Evolutionary conservation across 2,797 vertebrate species (phyloP), one percentile per base, ranked within the genome.

Genomic region (Chelmon rostratus): DNA sequence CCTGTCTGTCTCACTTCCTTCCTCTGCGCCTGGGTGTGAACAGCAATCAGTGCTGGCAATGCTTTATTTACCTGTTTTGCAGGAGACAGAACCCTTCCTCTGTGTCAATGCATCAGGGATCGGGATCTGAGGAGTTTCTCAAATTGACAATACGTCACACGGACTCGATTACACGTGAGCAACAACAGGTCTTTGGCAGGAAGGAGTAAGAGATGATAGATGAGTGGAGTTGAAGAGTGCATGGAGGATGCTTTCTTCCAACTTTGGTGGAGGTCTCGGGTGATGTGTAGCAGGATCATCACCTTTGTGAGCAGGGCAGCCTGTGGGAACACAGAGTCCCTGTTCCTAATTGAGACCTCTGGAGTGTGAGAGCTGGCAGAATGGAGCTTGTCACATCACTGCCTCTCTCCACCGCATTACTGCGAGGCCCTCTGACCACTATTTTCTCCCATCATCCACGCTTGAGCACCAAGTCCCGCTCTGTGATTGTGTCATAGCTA

Each of bases 401-500:
- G 84, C 85, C 82, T 92, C 80, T 85, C 84, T 69, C 75, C 73
- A 74, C 50, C 77, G 50, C 87, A 92, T 89, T 89, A 92, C 91
- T 75, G 61, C 70, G 40, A 69, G 81, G 81, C 88, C 92, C 89
- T 88, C 79, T 89, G 89, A 91, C 92, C 92, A 86, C 87, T 78
- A 93, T 93, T 94, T 94, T 92, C 88, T 90, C 82, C 91, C 89
- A 93, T 92, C 91, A 93, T 89, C 91, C 89, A 80, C 66, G 78
- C 86, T 68, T 73, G 73, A 86, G 65, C 81, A 81, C 73, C 61
- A 83, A 88, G 73, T 88, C 78, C 58, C 85, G 81, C 83, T 78
- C 85, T 79, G 79, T 77, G 88, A 86, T 81, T 84, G 84, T 67
- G 84, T 88, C 90, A 92, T 89, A 90, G 85, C 82, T 62, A 59